Evolutionary conservation across 2,113 vertebrate genomes (phyloP), one percentile per base, ranked within the genome.

Genomic region (Coregonus clupeaformis): DNA sequence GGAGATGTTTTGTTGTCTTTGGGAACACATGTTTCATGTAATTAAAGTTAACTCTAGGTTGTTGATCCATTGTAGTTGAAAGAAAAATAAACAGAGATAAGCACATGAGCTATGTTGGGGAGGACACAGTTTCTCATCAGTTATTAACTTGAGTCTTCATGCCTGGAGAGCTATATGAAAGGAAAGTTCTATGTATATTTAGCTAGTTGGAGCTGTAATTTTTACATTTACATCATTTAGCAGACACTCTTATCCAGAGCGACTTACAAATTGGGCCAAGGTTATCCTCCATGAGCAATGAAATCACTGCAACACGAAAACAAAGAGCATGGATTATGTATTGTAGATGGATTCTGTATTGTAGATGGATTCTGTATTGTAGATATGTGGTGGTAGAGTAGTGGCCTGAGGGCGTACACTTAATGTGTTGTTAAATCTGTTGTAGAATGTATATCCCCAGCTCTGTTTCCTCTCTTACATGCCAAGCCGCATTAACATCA

Each of bases 11-110:
- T 91, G 89, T 91, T 86, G 77, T 73, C 70, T 57, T 70, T 77
- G 77, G 75, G 86, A 82, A 90, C 89, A 89, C 78, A 83, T 82
- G 80, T 82, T 83, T 79, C 73, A 86, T 90, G 82, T 88, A 91
- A 91, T 92, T 88, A 89, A 91, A 87, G 72, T 82, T 79, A 91
- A 89, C 89, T 89, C 76, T 79, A 13, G 68, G 68, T 82, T 81
- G 84, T 78, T 81, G 68, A 42, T 32, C 42, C 45, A 59, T 67
- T 77, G 67, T 73, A 68, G 74, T 75, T 1, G 3, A 49, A 32
- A 30, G 59, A 76, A 29, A 68, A 49, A 73, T 18, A 85, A 30
- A 70, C 71, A 76, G 72, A 68, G 74, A 20, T 6, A 42, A 45
- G n/a, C n/a, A n/a, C n/a, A n/a, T n/a, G n/a, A n/a, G n/a, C n/a